Conservation (phyloP, 2,888 invertebrate genomes). For the Lithophane socia region DNA sequence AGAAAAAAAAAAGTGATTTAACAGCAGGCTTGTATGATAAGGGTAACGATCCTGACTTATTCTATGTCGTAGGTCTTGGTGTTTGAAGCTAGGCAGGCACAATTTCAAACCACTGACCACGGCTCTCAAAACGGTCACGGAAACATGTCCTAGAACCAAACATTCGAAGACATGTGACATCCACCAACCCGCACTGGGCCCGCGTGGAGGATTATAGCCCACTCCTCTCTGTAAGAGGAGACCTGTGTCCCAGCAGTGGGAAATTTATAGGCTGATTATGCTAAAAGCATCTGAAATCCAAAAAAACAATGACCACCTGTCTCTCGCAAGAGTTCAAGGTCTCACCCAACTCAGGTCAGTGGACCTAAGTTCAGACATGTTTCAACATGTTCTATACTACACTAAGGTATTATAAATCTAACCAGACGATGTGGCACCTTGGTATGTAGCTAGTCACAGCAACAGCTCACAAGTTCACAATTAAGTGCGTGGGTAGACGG, state of each 20-base stretch:
- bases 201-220: no score
- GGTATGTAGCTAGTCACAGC: background rate
- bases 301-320: background rate
- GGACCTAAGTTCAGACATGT: conserved; percentile 20
- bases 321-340: conserved; percentile 13
- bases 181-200: background rate
- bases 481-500: conserved; percentile 45
- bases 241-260: background rate
- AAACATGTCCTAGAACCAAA: background rate
- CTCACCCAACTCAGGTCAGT: conserved; percentile 6
- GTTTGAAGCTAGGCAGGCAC: no score
- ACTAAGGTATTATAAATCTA: conserved; percentile 9
- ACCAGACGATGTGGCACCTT: conserved; percentile 52
- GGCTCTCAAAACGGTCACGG: background rate
- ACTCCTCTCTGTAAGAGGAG: background rate
- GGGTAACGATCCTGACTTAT: no score
- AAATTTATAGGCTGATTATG: background rate
- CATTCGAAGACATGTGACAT: background rate
- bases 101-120: background rate
- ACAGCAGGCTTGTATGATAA: no score
- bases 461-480: background rate
- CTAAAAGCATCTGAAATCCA: background rate
- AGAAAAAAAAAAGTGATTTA: no score
- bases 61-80: no score
- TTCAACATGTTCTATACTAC: conserved; percentile 18